These are phyloP conservation scores for Cheilosia vernalis DNA, from an alignment of 2,888 invertebrate species.

Conservation along the genomic window DNA sequence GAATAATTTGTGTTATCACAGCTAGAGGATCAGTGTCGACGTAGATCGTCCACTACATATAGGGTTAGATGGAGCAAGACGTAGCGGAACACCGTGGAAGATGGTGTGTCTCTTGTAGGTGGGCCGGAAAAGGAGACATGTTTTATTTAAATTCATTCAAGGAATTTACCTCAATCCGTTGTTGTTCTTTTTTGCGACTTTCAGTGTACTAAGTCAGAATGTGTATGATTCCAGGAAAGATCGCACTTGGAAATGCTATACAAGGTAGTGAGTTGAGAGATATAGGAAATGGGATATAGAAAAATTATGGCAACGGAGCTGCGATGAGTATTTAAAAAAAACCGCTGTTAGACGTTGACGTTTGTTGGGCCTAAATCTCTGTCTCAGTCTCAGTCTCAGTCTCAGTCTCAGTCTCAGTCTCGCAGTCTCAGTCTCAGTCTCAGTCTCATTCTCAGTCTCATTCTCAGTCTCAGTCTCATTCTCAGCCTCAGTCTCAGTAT, in stretches of 20 bases:
- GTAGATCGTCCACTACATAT: slow-evolving; percentile 38
- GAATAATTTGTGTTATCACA: slow-evolving; percentile 74
- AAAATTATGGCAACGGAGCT: no score
- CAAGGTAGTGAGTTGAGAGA: no score
- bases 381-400: no score
- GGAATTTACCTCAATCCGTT: slow-evolving; percentile 53
- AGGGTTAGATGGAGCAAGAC: slow-evolving; percentile 17
- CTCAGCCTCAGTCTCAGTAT: no score
- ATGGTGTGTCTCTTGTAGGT: slow-evolving; percentile 63
- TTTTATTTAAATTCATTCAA: slow-evolving; percentile 74
- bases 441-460: no score
- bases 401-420: no score
- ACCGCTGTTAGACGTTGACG: no score
- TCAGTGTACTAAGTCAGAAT: slow-evolving; percentile 21
- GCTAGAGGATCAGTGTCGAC: slow-evolving; percentile 70
- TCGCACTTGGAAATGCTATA: slow-evolving; percentile 15
- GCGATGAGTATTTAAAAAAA: no score
- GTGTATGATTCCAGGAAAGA: slow-evolving; percentile 56
- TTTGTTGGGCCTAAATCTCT: no score
- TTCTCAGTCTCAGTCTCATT: no score
- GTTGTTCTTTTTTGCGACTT: background rate
- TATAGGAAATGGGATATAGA: no score
- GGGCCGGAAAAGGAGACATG: slow-evolving; percentile 68
- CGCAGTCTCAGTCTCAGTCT: no score
- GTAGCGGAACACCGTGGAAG: slow-evolving; percentile 14